Conservation (phyloP, 2,888 invertebrate species). For the Ptilodon capucinus region DNA sequence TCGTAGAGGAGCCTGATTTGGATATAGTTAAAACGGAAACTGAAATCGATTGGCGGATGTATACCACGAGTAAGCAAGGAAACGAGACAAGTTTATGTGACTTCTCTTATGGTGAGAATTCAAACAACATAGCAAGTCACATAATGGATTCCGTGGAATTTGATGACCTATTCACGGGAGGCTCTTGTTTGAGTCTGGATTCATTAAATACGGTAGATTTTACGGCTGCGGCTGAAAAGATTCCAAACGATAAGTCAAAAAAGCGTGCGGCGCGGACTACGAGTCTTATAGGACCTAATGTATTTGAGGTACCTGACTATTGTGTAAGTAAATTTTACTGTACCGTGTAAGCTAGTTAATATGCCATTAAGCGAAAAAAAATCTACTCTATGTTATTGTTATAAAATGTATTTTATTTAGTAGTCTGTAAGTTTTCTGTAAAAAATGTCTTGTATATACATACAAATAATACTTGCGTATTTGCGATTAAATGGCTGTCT, state of each 20-base stretch:
- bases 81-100: conserved; percentile 59
- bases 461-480: too few relatives aligned
- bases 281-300: conserved; percentile 43
- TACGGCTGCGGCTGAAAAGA: conserved; percentile 29
- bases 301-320: conserved; percentile 29
- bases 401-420: neutral
- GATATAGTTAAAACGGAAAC: conserved; percentile 58
- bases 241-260: conserved; percentile 41
- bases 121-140: conserved; percentile 46
- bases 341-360: neutral
- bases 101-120: conserved; percentile 62
- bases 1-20: conserved; percentile 50
- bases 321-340: neutral
- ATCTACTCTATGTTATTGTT: neutral
- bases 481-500: too few relatives aligned
- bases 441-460: too few relatives aligned
- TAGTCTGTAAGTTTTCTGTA: too few relatives aligned
- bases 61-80: conserved; percentile 37
- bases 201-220: conserved; percentile 42
- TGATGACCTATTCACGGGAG: conserved; percentile 52
- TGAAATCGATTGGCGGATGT: conserved; percentile 57
- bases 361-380: neutral
- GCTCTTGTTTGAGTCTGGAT: conserved; percentile 47
- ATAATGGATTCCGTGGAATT: conserved; percentile 55
- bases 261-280: conserved; percentile 41